Percentiles rank a stretch among this genome's conserved stretches.
phyloP scores from a whole-genome alignment of 2,888 invertebrate species.

The Venustoraphidia nigricollis region DNA sequence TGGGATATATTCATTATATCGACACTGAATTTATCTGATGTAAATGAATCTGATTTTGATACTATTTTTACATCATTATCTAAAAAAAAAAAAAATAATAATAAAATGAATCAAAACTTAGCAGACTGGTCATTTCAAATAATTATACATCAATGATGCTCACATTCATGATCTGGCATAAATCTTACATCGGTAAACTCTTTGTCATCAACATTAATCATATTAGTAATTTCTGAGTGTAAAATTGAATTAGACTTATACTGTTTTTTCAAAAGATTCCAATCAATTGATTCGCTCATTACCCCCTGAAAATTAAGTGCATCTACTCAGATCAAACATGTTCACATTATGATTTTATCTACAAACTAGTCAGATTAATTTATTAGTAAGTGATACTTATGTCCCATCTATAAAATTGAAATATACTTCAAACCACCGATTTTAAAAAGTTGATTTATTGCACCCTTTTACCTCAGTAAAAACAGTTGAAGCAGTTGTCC shows the following conservation, averaged over 20 bases:
- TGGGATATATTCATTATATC: no score
- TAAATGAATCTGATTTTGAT: no score
- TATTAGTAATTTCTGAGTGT: slow-evolving; percentile 70
- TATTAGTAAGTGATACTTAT: no score
- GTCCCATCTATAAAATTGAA: no score
- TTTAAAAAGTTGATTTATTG: no score
- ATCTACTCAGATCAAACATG: no score
- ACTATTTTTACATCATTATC: no score
- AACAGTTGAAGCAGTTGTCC: slow-evolving; percentile 93
- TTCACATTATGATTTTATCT: no score
- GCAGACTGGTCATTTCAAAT: slow-evolving; percentile 2
- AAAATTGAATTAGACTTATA: slow-evolving; percentile 69
- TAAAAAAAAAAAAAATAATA: neutral
- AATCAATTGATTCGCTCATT: slow-evolving; percentile 87
- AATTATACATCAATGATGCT: neutral
- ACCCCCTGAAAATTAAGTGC: slow-evolving; percentile 54
- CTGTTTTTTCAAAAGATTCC: slow-evolving; percentile 80
- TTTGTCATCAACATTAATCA: slow-evolving; percentile 67
- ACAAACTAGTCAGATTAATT: no score
- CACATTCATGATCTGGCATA: slow-evolving; percentile 5
- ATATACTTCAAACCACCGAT: no score
- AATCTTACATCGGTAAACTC: slow-evolving; percentile 27
- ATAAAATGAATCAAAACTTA: neutral
- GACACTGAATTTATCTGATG: no score
- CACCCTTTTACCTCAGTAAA: slow-evolving; percentile 60